A percentile compares a stretch with the other conserved stretches of the same genome.
These are phyloP conservation scores for Epinephelus awoara DNA, from an alignment of 2,797 vertebrate genomes.

Conservation along the genomic window DNA sequence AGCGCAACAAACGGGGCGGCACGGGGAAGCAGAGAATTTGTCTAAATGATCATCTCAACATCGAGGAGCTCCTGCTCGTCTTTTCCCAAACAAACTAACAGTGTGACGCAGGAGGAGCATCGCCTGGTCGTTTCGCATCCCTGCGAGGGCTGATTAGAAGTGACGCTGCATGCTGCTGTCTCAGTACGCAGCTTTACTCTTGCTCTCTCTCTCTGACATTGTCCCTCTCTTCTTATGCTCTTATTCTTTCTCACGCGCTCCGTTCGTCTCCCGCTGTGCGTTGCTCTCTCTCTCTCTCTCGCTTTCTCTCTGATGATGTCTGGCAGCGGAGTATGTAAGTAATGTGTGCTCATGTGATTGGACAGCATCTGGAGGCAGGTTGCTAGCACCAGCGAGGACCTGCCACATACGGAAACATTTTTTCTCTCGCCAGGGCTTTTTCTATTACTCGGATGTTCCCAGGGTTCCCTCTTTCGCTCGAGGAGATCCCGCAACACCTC, in stretches of 20 bases:
- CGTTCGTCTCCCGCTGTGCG: slow-evolving; percentile 41
- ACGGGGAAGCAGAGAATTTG: slow-evolving; percentile 10
- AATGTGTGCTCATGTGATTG: slow-evolving; percentile 53
- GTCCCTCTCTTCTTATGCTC: slow-evolving; percentile 48
- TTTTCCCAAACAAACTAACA: slow-evolving; percentile 30
- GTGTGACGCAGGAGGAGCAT: slow-evolving; percentile 59
- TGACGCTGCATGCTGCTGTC: slow-evolving; percentile 50
- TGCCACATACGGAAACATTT: slow-evolving; percentile 60
- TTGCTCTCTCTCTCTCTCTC: slow-evolving; percentile 19
- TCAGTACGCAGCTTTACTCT: slow-evolving; percentile 27
- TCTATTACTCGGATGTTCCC: slow-evolving; percentile 57
- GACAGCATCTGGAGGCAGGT: slow-evolving; percentile 75
- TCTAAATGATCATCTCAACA: slow-evolving; percentile 10
- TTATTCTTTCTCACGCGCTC: slow-evolving; percentile 56
- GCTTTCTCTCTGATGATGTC: slow-evolving; percentile 52
- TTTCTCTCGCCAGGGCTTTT: slow-evolving; percentile 60
- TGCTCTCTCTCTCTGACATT: slow-evolving; percentile 50
- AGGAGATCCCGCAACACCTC: slow-evolving; percentile 40
- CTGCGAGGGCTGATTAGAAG: slow-evolving; percentile 44
- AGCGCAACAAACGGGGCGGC: slow-evolving; percentile 2
- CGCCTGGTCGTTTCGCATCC: slow-evolving; percentile 50
- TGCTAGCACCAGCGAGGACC: slow-evolving; percentile 61
- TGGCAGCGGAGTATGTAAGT: slow-evolving; percentile 55
- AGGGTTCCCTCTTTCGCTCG: slow-evolving; percentile 54
- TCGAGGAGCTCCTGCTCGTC: slow-evolving; percentile 14